Evolutionary conservation across 2,113 vertebrate species (phyloP).

Genomic region (Donacobius atricapilla): DNA sequence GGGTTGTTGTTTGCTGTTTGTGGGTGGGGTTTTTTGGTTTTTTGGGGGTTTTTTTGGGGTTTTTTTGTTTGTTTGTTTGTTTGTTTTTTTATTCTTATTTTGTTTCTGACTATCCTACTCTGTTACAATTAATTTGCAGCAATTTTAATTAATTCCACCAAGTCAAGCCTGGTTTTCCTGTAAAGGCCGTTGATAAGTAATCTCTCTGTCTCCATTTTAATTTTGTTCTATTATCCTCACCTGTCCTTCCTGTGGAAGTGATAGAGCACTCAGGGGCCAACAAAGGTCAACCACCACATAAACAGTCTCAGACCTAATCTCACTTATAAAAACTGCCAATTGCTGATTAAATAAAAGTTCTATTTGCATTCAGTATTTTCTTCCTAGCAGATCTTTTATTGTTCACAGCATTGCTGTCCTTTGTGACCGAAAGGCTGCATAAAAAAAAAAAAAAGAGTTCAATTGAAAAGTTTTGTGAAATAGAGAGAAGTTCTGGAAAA

Average conservation of each 20-base stretch:
- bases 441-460: not conserved
- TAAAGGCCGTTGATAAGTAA: not conserved
- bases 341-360: too few species aligned
- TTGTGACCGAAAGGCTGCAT: not conserved
- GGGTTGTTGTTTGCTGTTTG: not conserved
- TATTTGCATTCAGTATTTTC: not conserved
- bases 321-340: too few species aligned
- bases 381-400: not conserved
- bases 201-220: not conserved
- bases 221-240: not conserved
- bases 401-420: not conserved
- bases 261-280: not conserved
- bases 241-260: not conserved
- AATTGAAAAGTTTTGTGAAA: slow-evolving; percentile 6
- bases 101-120: not conserved
- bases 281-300: not conserved
- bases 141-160: not conserved
- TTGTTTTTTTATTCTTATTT: not conserved
- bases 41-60: not conserved
- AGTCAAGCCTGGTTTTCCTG: not conserved
- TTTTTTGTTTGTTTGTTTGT: not conserved
- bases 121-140: not conserved
- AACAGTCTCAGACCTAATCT: not conserved
- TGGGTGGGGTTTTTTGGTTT: too few species aligned
- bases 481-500: not conserved